phyloP scores from a whole-genome alignment of 1,140 invertebrate species.

The Callitettix versicolor region DNA sequence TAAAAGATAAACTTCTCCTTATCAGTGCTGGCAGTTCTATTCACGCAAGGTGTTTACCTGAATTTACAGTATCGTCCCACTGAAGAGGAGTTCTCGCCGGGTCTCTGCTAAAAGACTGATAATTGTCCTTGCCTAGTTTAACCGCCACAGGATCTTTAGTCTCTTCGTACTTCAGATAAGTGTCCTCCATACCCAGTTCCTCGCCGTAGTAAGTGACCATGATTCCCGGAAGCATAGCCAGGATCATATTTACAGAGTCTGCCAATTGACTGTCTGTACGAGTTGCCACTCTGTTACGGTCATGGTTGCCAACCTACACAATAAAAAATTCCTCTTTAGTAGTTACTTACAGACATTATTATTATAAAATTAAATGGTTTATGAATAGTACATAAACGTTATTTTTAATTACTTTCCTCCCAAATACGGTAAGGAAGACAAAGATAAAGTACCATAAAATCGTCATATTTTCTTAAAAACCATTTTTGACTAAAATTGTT shows the following conservation, averaged over 20 bases:
- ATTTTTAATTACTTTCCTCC: too few species aligned
- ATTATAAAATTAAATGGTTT: too few species aligned
- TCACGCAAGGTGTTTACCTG: too few species aligned
- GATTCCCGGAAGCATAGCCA: conserved; percentile 60
- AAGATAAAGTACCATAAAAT: too few species aligned
- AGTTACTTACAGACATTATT: too few species aligned
- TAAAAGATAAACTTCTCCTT: too few species aligned
- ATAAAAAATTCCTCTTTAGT: too few species aligned
- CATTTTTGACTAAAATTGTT: too few species aligned
- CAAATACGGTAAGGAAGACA: too few species aligned
- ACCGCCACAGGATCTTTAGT: conserved; percentile 36
- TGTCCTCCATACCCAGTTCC: conserved; percentile 34
- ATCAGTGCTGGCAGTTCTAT: too few species aligned
- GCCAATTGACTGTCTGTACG: conserved; percentile 49
- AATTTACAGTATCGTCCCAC: conserved; percentile 42
- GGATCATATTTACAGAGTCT: conserved; percentile 64
- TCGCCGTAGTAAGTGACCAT: conserved; percentile 60
- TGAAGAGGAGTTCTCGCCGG: conserved; percentile 63
- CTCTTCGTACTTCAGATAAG: conserved; percentile 41
- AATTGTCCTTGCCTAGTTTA: conserved; percentile 36
- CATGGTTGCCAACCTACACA: conserved; percentile 61
- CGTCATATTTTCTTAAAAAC: too few species aligned
- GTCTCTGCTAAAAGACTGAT: conserved; percentile 43
- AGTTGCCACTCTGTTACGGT: conserved; percentile 50
- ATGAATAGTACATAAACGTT: too few species aligned